These are phyloP conservation scores for Colostygia pectinataria DNA, from an alignment of 2,888 invertebrate genomes.

Conservation along the genomic window DNA sequence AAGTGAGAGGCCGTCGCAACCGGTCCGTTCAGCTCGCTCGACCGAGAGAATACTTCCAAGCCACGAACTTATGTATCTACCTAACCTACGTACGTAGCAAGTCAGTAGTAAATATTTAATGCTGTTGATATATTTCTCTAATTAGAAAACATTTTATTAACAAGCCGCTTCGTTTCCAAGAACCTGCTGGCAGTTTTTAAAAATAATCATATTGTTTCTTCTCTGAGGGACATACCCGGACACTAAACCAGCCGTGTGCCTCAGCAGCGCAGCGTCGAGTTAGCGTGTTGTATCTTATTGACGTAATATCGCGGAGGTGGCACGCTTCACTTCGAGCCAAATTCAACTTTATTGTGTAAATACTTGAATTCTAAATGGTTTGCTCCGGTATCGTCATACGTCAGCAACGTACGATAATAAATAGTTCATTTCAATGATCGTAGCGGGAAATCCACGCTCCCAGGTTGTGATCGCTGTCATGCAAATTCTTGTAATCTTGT, in stretches of 20 bases:
- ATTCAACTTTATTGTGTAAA: conserved; percentile 65
- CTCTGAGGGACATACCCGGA: conserved; percentile 72
- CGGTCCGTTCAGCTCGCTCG: conserved; percentile 74
- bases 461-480: conserved; percentile 72
- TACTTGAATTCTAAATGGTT: conserved; percentile 45
- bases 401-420: conserved; percentile 76
- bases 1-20: conserved; percentile 82
- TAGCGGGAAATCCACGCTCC: conserved; percentile 81
- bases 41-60: conserved; percentile 56
- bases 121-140: conserved; percentile 24
- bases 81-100: conserved; percentile 57
- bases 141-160: conserved; percentile 18
- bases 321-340: conserved; percentile 51
- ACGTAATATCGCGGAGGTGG: conserved; percentile 77
- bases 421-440: conserved; percentile 77
- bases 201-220: conserved; percentile 52
- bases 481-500: conserved; percentile 56
- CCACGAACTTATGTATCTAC: conserved; percentile 55
- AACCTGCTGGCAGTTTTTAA: conserved; percentile 35
- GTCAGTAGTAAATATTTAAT: conserved; percentile 47
- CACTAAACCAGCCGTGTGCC: conserved; percentile 70
- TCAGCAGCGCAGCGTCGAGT: conserved; percentile 71
- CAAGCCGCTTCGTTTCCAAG: conserved; percentile 51
- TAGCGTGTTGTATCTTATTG: conserved; percentile 78
- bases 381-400: conserved; percentile 54